Evolutionary conservation across 2,113 vertebrate genomes (phyloP).

Genomic region (Atlantisia rogersi): DNA sequence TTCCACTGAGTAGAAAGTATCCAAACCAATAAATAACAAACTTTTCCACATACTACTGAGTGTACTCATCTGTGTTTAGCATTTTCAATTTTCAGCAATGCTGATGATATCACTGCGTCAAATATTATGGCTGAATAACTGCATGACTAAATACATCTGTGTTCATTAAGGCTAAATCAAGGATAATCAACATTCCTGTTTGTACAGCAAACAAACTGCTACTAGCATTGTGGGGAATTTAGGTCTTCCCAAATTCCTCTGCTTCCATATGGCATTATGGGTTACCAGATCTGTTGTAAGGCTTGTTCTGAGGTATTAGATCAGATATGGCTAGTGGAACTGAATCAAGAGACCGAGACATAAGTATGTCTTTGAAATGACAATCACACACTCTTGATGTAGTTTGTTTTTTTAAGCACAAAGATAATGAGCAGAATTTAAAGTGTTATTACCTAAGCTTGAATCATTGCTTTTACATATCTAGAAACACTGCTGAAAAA

Average conservation of each 20-base stretch:
- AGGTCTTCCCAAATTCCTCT: background rate
- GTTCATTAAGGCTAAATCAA: constrained; percentile 16
- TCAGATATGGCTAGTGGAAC: background rate
- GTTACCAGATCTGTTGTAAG: background rate
- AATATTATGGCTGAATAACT: constrained; percentile 34
- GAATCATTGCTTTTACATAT: background rate
- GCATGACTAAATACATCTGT: constrained; percentile 11
- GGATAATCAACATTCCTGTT: constrained; percentile 4
- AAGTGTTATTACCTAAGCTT: background rate
- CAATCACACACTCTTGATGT: background rate
- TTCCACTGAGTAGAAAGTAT: rapidly evolving
- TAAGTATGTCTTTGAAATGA: background rate
- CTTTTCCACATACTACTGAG: background rate
- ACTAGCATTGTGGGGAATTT: background rate
- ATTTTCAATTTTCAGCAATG: background rate
- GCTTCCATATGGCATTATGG: background rate
- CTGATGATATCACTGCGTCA: background rate
- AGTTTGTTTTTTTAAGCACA: background rate
- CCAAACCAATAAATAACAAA: background rate
- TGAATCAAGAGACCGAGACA: background rate
- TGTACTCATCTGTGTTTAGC: background rate
- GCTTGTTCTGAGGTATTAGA: background rate
- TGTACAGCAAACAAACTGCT: background rate
- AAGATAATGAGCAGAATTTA: background rate
- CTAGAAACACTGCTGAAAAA: background rate